Percentiles rank a stretch among this genome's conserved stretches.
These are phyloP conservation scores for Mugil cephalus DNA, from an alignment of 2,113 vertebrate species.

Conservation along the genomic window DNA sequence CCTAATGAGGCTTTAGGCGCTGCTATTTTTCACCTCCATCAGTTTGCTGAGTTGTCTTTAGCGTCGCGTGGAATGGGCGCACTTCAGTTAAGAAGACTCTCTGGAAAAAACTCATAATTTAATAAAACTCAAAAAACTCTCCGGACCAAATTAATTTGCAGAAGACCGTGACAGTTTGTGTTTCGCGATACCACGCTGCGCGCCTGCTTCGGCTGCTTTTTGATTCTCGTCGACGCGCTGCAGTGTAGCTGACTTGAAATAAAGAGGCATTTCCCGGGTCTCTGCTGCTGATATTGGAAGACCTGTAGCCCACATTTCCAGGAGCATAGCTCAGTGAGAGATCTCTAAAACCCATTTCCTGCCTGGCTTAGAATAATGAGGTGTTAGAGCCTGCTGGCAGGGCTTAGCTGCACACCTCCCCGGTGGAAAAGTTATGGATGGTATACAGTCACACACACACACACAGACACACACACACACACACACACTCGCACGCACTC, in stretches of 20 bases:
- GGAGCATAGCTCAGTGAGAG: constrained; percentile 59
- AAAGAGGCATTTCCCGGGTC: constrained; percentile 42
- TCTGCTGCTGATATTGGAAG: constrained; percentile 48
- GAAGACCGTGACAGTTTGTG: constrained; percentile 35
- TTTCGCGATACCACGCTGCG: constrained; percentile 9
- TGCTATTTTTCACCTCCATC: constrained; percentile 60
- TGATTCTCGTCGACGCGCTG: constrained; percentile 19
- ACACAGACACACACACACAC: constrained; percentile 1
- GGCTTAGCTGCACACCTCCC: constrained; percentile 63
- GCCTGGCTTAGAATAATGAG: constrained; percentile 76
- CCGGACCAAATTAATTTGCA: constrained; percentile 56
- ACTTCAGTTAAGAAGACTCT: constrained; percentile 59
- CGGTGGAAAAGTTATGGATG: constrained; percentile 71
- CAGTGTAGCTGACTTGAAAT: constrained; percentile 33
- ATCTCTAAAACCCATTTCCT: constrained; percentile 74
- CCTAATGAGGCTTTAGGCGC: constrained; percentile 55
- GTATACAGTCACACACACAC: constrained; percentile 38
- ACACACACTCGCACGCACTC: constrained; percentile 25
- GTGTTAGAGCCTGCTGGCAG: constrained; percentile 74
- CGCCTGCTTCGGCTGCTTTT: constrained; percentile 16
- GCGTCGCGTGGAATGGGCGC: constrained; percentile 53
- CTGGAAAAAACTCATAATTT: constrained; percentile 49
- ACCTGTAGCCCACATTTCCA: constrained; percentile 52
- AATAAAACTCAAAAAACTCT: constrained; percentile 57
- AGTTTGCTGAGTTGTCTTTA: constrained; percentile 55